Evolutionary conservation across 2,113 vertebrate genomes (phyloP).

Genomic region (Willisornis vidua): DNA sequence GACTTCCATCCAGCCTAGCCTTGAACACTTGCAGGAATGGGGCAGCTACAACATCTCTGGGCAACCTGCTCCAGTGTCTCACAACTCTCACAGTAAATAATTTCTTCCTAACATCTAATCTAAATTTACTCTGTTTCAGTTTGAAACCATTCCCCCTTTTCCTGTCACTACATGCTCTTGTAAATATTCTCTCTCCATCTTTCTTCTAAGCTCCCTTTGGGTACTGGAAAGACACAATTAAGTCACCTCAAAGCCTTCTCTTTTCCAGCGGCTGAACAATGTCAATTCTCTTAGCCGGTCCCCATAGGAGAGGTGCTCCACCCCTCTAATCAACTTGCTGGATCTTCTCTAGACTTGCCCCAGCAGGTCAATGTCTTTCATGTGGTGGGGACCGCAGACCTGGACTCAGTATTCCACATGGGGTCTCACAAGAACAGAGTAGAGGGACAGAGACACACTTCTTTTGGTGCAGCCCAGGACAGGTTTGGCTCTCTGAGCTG

Average conservation of each 20-base stretch:
- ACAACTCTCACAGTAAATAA: neutral
- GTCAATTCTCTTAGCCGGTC: neutral
- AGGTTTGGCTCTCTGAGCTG: neutral
- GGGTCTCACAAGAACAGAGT: neutral
- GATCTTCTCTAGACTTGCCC: rapidly evolving
- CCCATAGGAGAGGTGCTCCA: neutral
- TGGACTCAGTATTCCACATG: neutral
- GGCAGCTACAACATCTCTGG: neutral
- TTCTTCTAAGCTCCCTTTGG: neutral
- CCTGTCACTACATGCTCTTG: neutral
- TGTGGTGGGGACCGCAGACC: neutral
- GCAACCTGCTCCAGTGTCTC: neutral
- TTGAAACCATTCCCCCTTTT: neutral
- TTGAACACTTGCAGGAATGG: neutral
- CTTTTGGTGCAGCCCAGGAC: neutral
- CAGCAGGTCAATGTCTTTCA: rapidly evolving
- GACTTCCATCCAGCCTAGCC: neutral
- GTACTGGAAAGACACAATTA: neutral
- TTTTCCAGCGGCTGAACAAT: neutral
- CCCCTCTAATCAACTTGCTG: neutral
- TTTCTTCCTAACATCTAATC: neutral
- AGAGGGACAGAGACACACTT: rapidly evolving
- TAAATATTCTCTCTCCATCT: neutral
- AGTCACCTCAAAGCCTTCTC: neutral
- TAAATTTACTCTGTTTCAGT: rapidly evolving